Percentiles rank a stretch among this genome's conserved stretches.
phyloP scores from a whole-genome alignment of 2,797 vertebrate species.

The Todus mexicanus region DNA sequence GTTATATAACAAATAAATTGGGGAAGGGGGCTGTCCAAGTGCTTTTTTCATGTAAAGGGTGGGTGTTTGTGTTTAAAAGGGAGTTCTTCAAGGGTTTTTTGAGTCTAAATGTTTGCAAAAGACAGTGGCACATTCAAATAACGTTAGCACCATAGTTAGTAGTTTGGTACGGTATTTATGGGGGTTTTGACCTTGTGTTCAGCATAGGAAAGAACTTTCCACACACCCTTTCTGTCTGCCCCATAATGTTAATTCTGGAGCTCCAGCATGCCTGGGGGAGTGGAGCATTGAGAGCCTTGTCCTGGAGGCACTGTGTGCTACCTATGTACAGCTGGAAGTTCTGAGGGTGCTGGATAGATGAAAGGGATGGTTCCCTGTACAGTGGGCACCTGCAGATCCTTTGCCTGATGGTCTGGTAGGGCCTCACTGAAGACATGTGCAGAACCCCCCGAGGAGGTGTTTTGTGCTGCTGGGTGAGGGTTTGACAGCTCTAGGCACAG shows the following conservation, averaged over 20 bases:
- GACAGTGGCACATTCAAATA: background rate
- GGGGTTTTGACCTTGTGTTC: background rate
- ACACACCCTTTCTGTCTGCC: background rate
- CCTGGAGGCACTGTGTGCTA: no score
- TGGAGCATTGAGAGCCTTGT: background rate
- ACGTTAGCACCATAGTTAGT: background rate
- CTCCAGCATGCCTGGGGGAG: no score
- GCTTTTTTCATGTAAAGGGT: background rate
- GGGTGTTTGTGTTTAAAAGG: background rate
- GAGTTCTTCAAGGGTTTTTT: background rate
- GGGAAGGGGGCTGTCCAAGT: background rate
- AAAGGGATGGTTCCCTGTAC: background rate
- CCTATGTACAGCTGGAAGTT: fast-evolving
- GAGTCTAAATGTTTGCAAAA: background rate
- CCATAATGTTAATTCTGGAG: background rate
- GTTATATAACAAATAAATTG: background rate
- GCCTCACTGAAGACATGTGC: background rate
- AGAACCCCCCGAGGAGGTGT: background rate
- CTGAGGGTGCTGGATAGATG: background rate
- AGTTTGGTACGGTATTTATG: background rate
- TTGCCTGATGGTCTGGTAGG: background rate
- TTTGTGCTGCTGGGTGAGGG: background rate
- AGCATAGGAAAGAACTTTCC: background rate
- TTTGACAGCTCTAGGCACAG: background rate
- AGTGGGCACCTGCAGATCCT: background rate